Conservation (phyloP, 2,888 invertebrate genomes). For the Anoncus sp. region DNA sequence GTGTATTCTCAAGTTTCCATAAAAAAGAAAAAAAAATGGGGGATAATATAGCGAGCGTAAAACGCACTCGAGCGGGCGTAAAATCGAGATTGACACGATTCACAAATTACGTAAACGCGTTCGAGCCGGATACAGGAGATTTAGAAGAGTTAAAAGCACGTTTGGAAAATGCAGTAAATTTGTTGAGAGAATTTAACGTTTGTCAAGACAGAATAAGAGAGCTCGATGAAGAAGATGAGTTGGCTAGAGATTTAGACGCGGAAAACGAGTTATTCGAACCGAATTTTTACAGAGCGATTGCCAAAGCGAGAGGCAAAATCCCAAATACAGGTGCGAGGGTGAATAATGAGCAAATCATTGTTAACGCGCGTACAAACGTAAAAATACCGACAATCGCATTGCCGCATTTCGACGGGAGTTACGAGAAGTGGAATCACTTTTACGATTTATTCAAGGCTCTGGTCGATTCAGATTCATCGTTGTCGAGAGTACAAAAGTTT, state of each 20-base stretch:
- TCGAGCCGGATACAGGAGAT: slow-evolving; percentile 7
- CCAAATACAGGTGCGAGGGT: not conserved
- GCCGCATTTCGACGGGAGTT: slow-evolving; percentile 45
- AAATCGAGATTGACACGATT: too few relatives aligned
- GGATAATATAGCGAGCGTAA: too few relatives aligned
- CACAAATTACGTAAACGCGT: too few relatives aligned
- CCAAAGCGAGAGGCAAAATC: not conserved
- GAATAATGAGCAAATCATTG: too few relatives aligned
- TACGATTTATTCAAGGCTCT: slow-evolving; percentile 50
- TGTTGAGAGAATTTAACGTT: not conserved
- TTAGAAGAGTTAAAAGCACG: slow-evolving; percentile 5
- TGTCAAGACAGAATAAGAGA: slow-evolving; percentile 1
- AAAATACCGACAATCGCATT: slow-evolving; percentile 41
- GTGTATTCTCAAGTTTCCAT: too few relatives aligned
- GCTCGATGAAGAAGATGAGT: not conserved
- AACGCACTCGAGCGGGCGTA: too few relatives aligned
- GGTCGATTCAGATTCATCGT: slow-evolving; percentile 20
- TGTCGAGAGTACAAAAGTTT: slow-evolving; percentile 51
- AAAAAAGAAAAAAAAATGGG: too few relatives aligned
- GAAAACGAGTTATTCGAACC: slow-evolving; percentile 23
- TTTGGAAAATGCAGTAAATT: not conserved
- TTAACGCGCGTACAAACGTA: slow-evolving; percentile 16
- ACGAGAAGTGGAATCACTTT: slow-evolving; percentile 54
- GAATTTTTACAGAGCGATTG: slow-evolving; percentile 10
- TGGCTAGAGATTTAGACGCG: slow-evolving; percentile 16